Percentiles rank a stretch among this genome's conserved stretches.
Evolutionary conservation across 2,113 vertebrate genomes (phyloP).

Genomic region (Phalacrocorax pelagicus): DNA sequence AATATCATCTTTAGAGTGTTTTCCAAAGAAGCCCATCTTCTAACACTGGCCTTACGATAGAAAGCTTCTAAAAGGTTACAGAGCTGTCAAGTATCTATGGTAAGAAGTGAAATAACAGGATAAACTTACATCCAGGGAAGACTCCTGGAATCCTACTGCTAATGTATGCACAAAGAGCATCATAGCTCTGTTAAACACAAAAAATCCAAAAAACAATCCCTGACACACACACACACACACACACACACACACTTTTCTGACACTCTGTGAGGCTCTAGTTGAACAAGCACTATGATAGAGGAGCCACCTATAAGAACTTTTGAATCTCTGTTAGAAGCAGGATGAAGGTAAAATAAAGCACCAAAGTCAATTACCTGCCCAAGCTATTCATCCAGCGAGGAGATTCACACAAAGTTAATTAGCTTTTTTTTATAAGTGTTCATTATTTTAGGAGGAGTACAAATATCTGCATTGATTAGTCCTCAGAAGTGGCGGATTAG

Average conservation of each 20-base stretch:
- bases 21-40: not conserved
- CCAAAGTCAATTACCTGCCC: not conserved
- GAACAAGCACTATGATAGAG: not conserved
- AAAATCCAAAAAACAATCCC: not conserved
- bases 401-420: not conserved
- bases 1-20: not conserved
- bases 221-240: fast-evolving
- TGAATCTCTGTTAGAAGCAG: not conserved
- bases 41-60: not conserved
- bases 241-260: fast-evolving
- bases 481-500: not conserved
- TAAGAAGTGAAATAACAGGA: not conserved
- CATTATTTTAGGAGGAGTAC: not conserved
- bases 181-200: not conserved
- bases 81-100: not conserved
- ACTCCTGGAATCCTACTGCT: not conserved
- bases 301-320: not conserved
- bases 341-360: not conserved
- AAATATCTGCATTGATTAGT: not conserved
- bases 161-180: not conserved
- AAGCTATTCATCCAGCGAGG: not conserved
- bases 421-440: not conserved
- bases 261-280: not conserved
- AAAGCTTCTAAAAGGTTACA: not conserved
- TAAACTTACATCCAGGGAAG: not conserved